Evolutionary conservation across 2,113 vertebrate genomes (phyloP).

Genomic region (Andinoacara biseriatus): DNA sequence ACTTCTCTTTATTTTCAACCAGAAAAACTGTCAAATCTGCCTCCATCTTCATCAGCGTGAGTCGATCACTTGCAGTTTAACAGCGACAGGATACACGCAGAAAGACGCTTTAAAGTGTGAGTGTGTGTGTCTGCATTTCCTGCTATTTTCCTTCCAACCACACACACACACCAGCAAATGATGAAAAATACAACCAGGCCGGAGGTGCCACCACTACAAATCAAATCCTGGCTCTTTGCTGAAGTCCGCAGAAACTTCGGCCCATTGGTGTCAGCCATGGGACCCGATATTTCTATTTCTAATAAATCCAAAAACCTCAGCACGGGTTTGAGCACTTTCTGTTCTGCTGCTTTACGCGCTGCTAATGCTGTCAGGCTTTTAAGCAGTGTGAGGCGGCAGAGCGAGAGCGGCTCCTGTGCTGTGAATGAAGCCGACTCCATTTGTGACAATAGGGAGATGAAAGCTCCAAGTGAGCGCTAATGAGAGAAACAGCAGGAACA

Average conservation of each 20-base stretch:
- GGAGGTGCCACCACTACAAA: not conserved
- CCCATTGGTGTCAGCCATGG: not conserved
- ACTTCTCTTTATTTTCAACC: conserved; percentile 28
- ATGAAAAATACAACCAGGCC: not conserved
- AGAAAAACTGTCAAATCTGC: not conserved
- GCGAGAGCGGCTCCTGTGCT: conserved; percentile 64
- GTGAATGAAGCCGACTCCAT: conserved; percentile 76
- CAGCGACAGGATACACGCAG: not conserved
- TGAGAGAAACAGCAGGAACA: conserved; percentile 89
- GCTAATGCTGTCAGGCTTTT: conserved; percentile 21
- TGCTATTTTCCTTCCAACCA: not conserved
- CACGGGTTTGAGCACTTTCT: not conserved
- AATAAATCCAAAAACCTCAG: not conserved
- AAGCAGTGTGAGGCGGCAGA: conserved; percentile 29
- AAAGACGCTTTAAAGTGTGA: rapidly evolving
- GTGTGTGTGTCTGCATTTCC: not conserved
- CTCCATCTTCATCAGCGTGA: not conserved
- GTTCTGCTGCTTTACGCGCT: not conserved
- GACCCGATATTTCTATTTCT: conserved; percentile 5
- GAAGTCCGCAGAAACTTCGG: not conserved
- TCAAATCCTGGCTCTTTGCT: not conserved
- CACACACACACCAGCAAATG: not conserved
- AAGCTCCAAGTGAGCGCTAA: conserved; percentile 73
- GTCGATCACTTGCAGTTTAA: not conserved
- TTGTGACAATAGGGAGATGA: conserved; percentile 73